Evolutionary conservation across 2,797 vertebrate species (phyloP).

Genomic region (Sandelia bainsii): DNA sequence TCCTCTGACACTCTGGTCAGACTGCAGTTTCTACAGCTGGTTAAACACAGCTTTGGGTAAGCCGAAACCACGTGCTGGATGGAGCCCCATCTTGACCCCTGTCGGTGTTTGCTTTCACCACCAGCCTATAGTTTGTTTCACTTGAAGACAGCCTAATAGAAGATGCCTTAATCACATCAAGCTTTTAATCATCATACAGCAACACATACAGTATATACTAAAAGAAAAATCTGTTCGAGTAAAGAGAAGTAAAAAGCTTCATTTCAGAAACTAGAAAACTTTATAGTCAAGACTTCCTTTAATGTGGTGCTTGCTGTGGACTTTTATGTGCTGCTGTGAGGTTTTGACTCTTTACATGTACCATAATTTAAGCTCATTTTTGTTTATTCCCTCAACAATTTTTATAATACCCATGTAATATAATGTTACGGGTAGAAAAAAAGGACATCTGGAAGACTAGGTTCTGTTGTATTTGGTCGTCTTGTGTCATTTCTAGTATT

Average conservation of each 20-base stretch:
- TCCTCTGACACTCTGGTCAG: constrained; percentile 73
- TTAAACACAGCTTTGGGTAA: constrained; percentile 78
- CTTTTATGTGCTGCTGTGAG: background rate
- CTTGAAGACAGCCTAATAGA: background rate
- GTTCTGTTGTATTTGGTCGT: constrained; percentile 24
- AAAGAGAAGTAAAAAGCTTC: background rate
- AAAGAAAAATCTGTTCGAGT: background rate
- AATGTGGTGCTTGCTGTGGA: background rate
- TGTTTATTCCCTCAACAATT: background rate
- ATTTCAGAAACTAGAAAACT: background rate
- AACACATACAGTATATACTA: background rate
- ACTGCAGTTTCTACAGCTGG: constrained; percentile 77
- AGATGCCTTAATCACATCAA: background rate
- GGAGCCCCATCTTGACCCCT: constrained; percentile 54
- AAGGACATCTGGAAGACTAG: background rate
- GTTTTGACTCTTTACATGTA: background rate
- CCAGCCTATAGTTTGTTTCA: constrained; percentile 31
- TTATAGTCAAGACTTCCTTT: background rate
- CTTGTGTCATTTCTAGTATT: constrained; percentile 6
- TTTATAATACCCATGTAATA: accelerated
- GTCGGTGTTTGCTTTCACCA: constrained; percentile 46
- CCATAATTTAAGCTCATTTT: background rate
- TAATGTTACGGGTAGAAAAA: background rate
- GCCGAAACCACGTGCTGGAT: constrained; percentile 57
- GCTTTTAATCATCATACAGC: background rate